Percentiles rank a stretch among this genome's conserved stretches.
phyloP scores from a whole-genome alignment of 2,888 invertebrate genomes.

The Epirrhoe tristata region DNA sequence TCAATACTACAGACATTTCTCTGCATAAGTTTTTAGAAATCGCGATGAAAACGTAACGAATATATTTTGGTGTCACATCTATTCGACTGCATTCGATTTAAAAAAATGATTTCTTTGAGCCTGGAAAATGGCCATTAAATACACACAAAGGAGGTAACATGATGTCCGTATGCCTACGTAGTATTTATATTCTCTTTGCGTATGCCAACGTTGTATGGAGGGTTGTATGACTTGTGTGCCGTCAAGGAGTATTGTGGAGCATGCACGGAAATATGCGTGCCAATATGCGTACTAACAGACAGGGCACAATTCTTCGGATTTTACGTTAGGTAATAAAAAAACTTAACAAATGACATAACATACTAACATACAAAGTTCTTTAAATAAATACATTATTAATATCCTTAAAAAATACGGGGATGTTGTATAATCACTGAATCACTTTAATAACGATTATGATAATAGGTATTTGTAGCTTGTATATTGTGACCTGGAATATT shows the following conservation, averaged over 20 bases:
- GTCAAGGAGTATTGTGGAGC: constrained; percentile 63
- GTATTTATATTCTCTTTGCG: too few relatives aligned
- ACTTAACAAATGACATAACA: neutral
- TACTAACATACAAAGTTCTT: neutral
- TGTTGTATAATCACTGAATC: too few relatives aligned
- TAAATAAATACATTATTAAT: neutral
- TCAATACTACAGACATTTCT: neutral
- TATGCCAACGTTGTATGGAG: constrained; percentile 23
- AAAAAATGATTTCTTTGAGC: constrained; percentile 6
- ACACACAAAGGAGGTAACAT: constrained; percentile 62
- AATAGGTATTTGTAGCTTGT: too few relatives aligned
- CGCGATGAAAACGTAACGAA: neutral
- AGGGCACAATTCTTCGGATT: constrained; percentile 32
- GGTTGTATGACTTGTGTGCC: constrained; percentile 35
- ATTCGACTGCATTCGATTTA: neutral
- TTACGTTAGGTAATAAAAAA: neutral
- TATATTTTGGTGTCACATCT: neutral
- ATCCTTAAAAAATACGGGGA: too few relatives aligned
- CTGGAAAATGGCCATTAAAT: constrained; percentile 44
- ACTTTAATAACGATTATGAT: too few relatives aligned
- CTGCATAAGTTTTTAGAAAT: neutral
- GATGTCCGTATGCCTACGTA: constrained; percentile 43
- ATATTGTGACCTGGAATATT: neutral
- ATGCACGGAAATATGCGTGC: constrained; percentile 59
- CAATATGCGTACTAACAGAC: constrained; percentile 51